Percentiles rank a stretch among this genome's conserved stretches.
phyloP scores from a whole-genome alignment of 2,888 invertebrate species.

The Cheilosia scutellata region DNA sequence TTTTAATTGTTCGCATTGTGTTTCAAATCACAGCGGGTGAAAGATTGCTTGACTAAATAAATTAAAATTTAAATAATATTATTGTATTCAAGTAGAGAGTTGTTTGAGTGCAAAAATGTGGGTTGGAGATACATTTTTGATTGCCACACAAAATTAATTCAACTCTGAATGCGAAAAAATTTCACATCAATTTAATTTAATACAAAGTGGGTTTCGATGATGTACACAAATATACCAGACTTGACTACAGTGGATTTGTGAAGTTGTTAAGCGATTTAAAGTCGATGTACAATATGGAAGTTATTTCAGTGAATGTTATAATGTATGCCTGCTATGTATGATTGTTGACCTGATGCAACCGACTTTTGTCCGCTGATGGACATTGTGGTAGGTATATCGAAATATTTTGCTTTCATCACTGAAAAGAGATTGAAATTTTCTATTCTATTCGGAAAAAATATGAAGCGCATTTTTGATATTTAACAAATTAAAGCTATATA shows the following conservation, averaged over 20 bases:
- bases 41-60: conserved; percentile 11
- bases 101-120: background rate
- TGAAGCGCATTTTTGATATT: no score
- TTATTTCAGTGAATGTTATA: background rate
- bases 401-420: no score
- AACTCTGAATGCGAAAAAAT: background rate
- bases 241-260: background rate
- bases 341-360: no score
- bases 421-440: no score
- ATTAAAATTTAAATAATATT: conserved; percentile 11
- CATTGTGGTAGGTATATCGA: no score
- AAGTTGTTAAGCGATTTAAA: background rate
- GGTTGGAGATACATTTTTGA: background rate
- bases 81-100: background rate
- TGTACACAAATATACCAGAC: background rate
- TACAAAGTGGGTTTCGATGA: conserved; percentile 2
- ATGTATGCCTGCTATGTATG: no score
- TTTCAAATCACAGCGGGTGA: conserved; percentile 14
- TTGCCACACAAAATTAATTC: background rate
- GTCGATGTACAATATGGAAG: conserved; percentile 2
- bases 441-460: no score
- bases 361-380: no score
- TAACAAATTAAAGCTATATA: no score
- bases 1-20: conserved; percentile 12
- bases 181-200: conserved; percentile 1